These are phyloP conservation scores for Isichthys henryi DNA, from an alignment of 2,113 vertebrate species.

Conservation along the genomic window DNA sequence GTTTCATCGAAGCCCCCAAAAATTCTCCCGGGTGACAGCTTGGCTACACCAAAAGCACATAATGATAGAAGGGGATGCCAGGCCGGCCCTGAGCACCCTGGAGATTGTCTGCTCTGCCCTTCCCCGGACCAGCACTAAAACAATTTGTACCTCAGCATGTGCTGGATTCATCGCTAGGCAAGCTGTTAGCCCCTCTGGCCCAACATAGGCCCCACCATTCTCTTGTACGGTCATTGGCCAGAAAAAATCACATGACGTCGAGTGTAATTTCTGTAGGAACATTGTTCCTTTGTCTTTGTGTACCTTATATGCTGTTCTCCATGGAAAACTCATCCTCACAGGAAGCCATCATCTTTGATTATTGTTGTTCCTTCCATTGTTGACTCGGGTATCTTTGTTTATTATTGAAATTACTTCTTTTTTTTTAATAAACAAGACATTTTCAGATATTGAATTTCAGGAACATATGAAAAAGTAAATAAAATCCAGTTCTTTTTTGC, in stretches of 20 bases:
- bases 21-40: neutral
- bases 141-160: slow-evolving; percentile 22
- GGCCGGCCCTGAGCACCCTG: neutral
- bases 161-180: slow-evolving; percentile 1
- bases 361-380: neutral
- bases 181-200: slow-evolving; percentile 17
- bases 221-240: neutral
- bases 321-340: neutral
- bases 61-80: neutral
- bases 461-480: neutral
- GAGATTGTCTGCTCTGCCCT: slow-evolving; percentile 19
- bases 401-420: neutral
- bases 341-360: neutral
- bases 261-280: neutral
- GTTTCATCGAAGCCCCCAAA: neutral
- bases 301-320: neutral
- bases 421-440: neutral
- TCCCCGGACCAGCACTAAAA: slow-evolving; percentile 8
- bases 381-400: neutral
- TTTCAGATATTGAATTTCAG: neutral
- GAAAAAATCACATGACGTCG: neutral
- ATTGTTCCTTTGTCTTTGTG: neutral
- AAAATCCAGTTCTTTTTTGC: neutral
- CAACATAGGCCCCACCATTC: neutral
- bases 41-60: neutral